phyloP scores from a whole-genome alignment of 2,797 vertebrate species.

The Fistularia commersonii region DNA sequence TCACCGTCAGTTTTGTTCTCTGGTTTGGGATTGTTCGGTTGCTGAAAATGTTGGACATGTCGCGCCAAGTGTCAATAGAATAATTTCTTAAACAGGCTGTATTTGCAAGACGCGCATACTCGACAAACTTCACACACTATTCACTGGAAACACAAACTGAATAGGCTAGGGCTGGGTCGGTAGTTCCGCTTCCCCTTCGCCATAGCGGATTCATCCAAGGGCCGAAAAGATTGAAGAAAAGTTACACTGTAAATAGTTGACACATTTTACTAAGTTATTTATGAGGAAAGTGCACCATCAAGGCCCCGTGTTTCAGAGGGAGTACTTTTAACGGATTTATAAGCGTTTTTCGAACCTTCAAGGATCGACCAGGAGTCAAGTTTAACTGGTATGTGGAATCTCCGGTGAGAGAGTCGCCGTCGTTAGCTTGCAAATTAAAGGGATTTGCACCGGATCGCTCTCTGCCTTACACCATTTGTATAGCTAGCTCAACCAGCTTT shows the following conservation, averaged over 20 bases:
- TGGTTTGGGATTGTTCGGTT: neutral
- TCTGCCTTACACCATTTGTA: neutral
- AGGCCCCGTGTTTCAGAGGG: constrained; percentile 4
- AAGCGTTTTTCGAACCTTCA: constrained; percentile 16
- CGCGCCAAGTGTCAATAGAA: too few species aligned
- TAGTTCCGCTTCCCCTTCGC: constrained; percentile 77
- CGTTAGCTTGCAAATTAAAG: constrained; percentile 37
- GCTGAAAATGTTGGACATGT: too few species aligned
- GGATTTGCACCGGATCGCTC: neutral
- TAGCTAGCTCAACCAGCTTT: neutral
- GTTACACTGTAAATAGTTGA: constrained; percentile 59
- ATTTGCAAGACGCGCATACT: too few species aligned
- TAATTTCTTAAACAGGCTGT: too few species aligned
- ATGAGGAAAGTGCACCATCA: neutral
- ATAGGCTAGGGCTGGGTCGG: constrained; percentile 61
- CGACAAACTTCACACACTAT: constrained; percentile 17
- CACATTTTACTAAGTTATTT: constrained; percentile 17
- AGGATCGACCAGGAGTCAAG: constrained; percentile 38
- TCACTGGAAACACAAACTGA: constrained; percentile 34
- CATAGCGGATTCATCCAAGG: constrained; percentile 65
- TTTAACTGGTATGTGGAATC: constrained; percentile 44
- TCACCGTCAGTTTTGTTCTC: neutral
- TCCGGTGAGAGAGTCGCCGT: constrained; percentile 57
- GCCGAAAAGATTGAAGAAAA: constrained; percentile 56
- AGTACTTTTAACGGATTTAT: constrained; percentile 33